Percentiles rank a stretch among this genome's conserved stretches.
These are phyloP conservation scores for Dicaeum eximium DNA, from an alignment of 2,113 vertebrate genomes.

Conservation along the genomic window DNA sequence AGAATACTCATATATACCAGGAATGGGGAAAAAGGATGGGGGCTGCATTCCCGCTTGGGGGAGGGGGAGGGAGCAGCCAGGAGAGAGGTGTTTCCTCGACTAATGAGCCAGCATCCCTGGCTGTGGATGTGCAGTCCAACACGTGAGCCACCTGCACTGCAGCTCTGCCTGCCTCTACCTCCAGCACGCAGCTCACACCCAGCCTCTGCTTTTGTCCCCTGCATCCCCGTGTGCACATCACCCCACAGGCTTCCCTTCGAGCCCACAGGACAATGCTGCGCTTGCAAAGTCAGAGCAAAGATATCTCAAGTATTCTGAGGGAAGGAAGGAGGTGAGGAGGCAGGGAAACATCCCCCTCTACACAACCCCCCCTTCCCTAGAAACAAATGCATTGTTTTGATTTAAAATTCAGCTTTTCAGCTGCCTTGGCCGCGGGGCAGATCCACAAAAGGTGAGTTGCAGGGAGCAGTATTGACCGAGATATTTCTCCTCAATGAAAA, in stretches of 20 bases:
- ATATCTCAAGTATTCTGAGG: background rate
- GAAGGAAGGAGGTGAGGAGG: background rate
- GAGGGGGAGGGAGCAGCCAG: background rate
- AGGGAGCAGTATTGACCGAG: background rate
- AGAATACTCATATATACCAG: background rate
- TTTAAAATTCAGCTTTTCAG: background rate
- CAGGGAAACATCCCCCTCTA: background rate
- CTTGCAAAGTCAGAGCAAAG: background rate
- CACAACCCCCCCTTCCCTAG: background rate
- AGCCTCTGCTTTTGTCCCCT: background rate
- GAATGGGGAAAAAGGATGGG: background rate
- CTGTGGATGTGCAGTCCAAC: background rate
- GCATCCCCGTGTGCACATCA: background rate
- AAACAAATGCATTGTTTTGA: background rate
- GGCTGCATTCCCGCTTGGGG: background rate
- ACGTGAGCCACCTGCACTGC: background rate
- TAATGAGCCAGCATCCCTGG: background rate
- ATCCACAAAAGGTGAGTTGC: background rate
- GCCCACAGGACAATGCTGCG: background rate
- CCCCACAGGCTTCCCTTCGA: background rate
- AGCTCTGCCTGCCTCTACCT: background rate
- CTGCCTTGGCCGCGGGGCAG: background rate
- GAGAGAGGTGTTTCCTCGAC: background rate
- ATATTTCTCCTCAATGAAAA: background rate
- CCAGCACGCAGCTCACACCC: background rate